Evolutionary conservation across 2,888 invertebrate species (phyloP).

Genomic region (Drosophila niveifrons): DNA sequence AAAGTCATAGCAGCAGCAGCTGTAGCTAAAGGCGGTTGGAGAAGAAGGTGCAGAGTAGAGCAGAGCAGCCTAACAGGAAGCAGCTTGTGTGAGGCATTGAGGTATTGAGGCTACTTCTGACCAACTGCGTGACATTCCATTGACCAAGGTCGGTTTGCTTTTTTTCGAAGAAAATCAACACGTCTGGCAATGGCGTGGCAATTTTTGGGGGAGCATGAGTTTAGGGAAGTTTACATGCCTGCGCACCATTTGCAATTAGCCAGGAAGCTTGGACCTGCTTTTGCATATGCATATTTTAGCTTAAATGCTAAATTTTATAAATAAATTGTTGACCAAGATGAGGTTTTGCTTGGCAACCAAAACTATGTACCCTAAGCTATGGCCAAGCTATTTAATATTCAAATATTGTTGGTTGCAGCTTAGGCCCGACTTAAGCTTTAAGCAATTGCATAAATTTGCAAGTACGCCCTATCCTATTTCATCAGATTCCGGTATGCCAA

Average conservation of each 20-base stretch:
- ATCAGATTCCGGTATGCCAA: background rate
- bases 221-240: constrained; percentile 36
- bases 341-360: constrained; percentile 1
- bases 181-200: constrained; percentile 7
- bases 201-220: no score
- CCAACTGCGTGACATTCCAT: constrained; percentile 68
- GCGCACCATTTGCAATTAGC: constrained; percentile 67
- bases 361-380: constrained; percentile 5
- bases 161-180: constrained; percentile 49
- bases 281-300: constrained; percentile 61
- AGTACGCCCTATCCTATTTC: background rate
- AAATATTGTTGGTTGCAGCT: constrained; percentile 32
- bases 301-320: constrained; percentile 41
- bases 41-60: constrained; percentile 9
- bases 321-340: constrained; percentile 34
- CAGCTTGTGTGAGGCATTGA: constrained; percentile 35
- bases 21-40: constrained; percentile 19
- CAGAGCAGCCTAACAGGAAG: constrained; percentile 28
- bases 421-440: constrained; percentile 21
- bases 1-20: constrained; percentile 21
- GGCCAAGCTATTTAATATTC: constrained; percentile 37
- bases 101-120: constrained; percentile 20
- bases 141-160: constrained; percentile 44
- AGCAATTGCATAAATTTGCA: constrained; percentile 40
- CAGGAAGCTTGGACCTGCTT: constrained; percentile 21